Conservation (phyloP, 2,113 vertebrate species). For the Gasterosteus nipponicus region DNA sequence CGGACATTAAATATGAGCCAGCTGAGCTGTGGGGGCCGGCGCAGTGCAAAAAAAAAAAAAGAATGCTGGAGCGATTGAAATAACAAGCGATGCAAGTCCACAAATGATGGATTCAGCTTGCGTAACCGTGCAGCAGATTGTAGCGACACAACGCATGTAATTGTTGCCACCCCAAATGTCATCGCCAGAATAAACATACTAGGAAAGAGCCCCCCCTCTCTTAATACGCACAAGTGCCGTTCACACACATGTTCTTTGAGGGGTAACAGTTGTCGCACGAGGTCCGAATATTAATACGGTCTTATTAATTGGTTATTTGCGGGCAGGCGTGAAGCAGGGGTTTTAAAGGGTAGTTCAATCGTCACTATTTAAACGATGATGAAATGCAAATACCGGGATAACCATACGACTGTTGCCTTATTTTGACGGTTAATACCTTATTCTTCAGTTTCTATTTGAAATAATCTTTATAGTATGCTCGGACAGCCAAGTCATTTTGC, state of each 20-base stretch:
- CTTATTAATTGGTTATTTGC: too few species aligned
- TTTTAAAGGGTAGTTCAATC: too few species aligned
- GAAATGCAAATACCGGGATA: too few species aligned
- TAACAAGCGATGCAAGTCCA: neutral
- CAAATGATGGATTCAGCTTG: conserved; percentile 13
- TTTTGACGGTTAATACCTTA: too few species aligned
- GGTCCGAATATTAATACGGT: too few species aligned
- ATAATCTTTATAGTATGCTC: too few species aligned
- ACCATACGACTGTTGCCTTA: too few species aligned
- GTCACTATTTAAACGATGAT: too few species aligned
- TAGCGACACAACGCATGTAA: conserved; percentile 27
- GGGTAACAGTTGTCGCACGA: neutral
- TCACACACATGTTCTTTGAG: neutral
- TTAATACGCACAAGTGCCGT: neutral
- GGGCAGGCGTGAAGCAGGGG: too few species aligned
- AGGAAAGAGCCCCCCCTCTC: conserved; percentile 33
- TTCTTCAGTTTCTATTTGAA: too few species aligned
- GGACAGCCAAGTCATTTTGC: too few species aligned
- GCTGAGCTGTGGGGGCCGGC: conserved; percentile 39
- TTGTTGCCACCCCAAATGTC: conserved; percentile 19
- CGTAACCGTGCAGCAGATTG: neutral
- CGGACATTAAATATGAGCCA: conserved; percentile 60
- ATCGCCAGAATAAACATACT: conserved; percentile 19
- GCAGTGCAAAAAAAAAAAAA: conserved; percentile 46
- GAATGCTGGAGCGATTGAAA: conserved; percentile 27